Conservation (phyloP, 2,888 invertebrate species). For the Meganola albula region DNA sequence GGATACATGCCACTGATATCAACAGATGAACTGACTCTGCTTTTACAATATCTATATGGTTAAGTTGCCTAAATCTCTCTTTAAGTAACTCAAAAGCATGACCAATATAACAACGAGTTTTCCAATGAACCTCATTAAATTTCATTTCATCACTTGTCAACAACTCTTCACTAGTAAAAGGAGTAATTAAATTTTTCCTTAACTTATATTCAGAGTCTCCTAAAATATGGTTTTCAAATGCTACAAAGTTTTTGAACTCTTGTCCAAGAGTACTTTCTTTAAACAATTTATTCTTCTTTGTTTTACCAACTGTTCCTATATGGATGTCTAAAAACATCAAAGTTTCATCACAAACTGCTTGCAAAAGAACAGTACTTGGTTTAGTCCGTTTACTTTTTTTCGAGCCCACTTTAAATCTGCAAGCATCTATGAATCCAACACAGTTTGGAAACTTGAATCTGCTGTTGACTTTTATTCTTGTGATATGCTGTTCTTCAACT, state of each 20-base stretch:
- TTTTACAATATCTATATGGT: conserved; percentile 51
- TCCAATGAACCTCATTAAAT: conserved; percentile 66
- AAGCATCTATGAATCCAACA: conserved; percentile 65
- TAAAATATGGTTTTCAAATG: conserved; percentile 65
- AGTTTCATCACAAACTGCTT: conserved; percentile 68
- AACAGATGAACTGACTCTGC: conserved; percentile 47
- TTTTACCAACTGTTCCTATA: conserved; percentile 52
- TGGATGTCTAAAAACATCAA: conserved; percentile 59
- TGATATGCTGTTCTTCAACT: conserved; percentile 60
- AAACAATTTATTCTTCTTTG: conserved; percentile 54
- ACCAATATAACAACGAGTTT: conserved; percentile 54
- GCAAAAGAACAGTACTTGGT: conserved; percentile 51
- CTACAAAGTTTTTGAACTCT: conserved; percentile 55
- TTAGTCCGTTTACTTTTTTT: conserved; percentile 44
- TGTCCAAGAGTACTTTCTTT: conserved; percentile 51
- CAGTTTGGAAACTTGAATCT: conserved; percentile 64
- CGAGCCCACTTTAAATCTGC: conserved; percentile 54
- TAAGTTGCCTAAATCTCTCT: conserved; percentile 57
- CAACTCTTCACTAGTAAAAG: conserved; percentile 59
- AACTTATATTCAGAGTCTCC: conserved; percentile 62
- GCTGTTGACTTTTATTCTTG: conserved; percentile 61
- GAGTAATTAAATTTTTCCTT: conserved; percentile 57
- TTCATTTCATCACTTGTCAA: conserved; percentile 67
- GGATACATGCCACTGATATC: conserved; percentile 56
- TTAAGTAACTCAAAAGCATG: conserved; percentile 61